Conservation (phyloP, 53 echinoderm and acorn worm genomes). For the Crossaster papposus region DNA sequence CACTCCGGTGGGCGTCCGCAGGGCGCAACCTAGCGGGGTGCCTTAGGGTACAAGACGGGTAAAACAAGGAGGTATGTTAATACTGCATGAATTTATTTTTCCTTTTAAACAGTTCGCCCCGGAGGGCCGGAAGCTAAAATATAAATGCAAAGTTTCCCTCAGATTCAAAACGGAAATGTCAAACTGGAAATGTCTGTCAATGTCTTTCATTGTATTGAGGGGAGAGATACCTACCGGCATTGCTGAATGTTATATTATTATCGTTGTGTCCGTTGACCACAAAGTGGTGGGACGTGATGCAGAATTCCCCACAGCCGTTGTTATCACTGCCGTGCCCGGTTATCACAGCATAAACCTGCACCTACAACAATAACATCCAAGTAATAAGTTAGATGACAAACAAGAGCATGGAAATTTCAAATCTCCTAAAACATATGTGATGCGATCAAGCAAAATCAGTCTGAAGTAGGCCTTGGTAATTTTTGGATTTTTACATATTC, state of each 20-base stretch:
- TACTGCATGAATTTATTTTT: no score
- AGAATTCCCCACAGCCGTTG: constrained; percentile 95
- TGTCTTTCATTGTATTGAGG: not conserved
- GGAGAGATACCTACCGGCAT: constrained; percentile 69
- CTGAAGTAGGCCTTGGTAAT: no score
- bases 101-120: no score
- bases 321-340: constrained; percentile 94
- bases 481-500: no score
- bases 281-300: constrained; percentile 93
- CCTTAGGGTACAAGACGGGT: constrained; percentile 45
- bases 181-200: not conserved
- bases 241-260: constrained; percentile 82
- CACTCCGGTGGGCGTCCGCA: constrained; percentile 73
- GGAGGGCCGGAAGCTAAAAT: no score
- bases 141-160: no score
- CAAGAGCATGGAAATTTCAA: no score
- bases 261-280: constrained; percentile 75
- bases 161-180: no score
- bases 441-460: no score
- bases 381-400: no score
- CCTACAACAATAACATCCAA: constrained; percentile 52
- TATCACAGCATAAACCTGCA: constrained; percentile 77
- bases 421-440: no score
- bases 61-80: not conserved
- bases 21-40: constrained; percentile 81